phyloP scores from a whole-genome alignment of 2,797 vertebrate species.

The Enteromius trimaculatus region DNA sequence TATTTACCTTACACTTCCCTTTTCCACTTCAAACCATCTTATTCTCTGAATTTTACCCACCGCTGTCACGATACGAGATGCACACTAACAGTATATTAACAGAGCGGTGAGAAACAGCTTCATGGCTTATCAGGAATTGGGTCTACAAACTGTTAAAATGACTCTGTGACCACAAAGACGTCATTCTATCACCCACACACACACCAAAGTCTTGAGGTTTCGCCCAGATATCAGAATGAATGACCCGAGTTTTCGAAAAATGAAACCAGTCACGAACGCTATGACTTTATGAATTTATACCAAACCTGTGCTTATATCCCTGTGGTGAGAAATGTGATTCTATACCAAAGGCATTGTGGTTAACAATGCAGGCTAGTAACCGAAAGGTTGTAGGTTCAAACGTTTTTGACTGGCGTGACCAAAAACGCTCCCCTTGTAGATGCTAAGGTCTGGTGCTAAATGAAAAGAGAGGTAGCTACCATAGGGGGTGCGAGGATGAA shows the following conservation, averaged over 20 bases:
- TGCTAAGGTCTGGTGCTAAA: background rate
- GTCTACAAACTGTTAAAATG: conserved; percentile 9
- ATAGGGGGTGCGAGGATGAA: conserved; percentile 71
- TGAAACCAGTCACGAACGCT: background rate
- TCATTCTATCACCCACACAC: conserved; percentile 27
- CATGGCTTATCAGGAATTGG: conserved; percentile 19
- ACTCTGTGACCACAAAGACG: conserved; percentile 41
- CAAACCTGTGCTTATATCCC: background rate
- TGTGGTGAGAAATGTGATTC: background rate
- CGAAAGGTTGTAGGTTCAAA: background rate
- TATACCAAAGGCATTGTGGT: conserved; percentile 1
- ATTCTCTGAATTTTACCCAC: background rate
- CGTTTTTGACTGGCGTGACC: background rate
- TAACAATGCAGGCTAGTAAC: background rate
- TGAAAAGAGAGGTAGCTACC: conserved; percentile 68
- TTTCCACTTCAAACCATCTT: background rate
- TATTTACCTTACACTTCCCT: conserved; percentile 8
- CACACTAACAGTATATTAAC: background rate
- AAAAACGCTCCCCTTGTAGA: background rate
- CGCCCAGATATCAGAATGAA: background rate
- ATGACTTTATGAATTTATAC: background rate
- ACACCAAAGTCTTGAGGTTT: conserved; percentile 12
- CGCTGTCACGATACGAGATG: background rate
- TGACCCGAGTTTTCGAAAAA: background rate
- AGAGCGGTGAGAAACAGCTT: conserved; percentile 20